Base-by-base conservation (phyloP, 1,140 invertebrate genomes). In the Drosophila teissieri region DNA sequence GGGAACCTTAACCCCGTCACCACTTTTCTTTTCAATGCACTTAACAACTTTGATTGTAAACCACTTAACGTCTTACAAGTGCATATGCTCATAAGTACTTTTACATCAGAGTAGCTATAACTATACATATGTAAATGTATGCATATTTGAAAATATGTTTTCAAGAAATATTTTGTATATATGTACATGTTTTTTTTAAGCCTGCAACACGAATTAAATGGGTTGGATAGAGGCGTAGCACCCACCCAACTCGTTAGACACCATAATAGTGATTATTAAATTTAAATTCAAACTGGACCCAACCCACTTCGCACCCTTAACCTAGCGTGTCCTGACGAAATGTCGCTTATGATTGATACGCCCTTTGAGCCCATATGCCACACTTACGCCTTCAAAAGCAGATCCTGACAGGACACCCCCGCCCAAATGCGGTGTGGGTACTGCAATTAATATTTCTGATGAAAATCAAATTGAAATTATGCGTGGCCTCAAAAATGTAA, bases 391-490 rank as follows among this genome's bases (percentile, higher is more conserved):
- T 72, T 56, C 53, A 37, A 37, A 40, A 27, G 19, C 34, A 27
- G 14, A 36, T 31, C 45, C 46, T 68, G 60, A 65, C 60, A 68
- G 64, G 65, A 80, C 82, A 74, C 73, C 74, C 57, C 74, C 65
- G 69, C 61, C 65, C 42, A 12, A 54, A 12, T 19, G 24, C 6
- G n/a, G 53, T 31, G 7, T 68, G 53, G 68, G 39, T 36, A 44
- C 69, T 80, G 77, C 80, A 89, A 83, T 89, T 83, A 89, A 74
- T 88, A 88, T 89, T 89, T 70, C 69, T 48, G 72, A 67, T 77
- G 53, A 80, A 88, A 88, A 80, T 88, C 80, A 78, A 89, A 80
- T 83, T 88, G 63, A 77, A 89, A 83, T 89, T 86, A 86, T 88
- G 73, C 49, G 55, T 76, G 52, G 54, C 48, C 75, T 79, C 45